phyloP scores from a whole-genome alignment of 1,140 invertebrate genomes.

The Diploscapter pachys region DNA sequence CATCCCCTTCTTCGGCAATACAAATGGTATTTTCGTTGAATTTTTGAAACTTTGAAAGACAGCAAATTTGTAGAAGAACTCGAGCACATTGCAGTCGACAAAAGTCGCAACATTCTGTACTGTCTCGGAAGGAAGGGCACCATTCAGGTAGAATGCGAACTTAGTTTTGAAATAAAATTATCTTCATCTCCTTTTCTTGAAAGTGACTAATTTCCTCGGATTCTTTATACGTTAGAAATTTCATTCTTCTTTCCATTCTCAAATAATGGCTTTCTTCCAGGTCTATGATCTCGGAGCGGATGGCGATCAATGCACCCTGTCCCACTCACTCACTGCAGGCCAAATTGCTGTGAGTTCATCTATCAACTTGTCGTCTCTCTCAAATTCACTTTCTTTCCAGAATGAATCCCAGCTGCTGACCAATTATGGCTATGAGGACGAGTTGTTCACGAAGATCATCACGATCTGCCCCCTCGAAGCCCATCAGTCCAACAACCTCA shows the following conservation, averaged over 20 bases:
- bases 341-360: constrained; percentile 69
- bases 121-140: constrained; percentile 72
- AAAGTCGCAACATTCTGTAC: constrained; percentile 83
- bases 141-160: constrained; percentile 55
- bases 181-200: constrained; percentile 59
- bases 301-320: constrained; percentile 70
- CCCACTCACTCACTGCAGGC: constrained; percentile 73
- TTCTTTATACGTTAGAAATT: no score
- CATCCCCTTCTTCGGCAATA: constrained; percentile 8
- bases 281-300: constrained; percentile 83
- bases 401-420: constrained; percentile 21
- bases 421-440: constrained; percentile 20
- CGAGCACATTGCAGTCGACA: constrained; percentile 82
- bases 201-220: no score
- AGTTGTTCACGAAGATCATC: constrained; percentile 13
- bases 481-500: constrained; percentile 10
- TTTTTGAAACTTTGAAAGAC: not conserved
- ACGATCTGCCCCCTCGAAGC: constrained; percentile 20
- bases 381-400: not conserved
- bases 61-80: constrained; percentile 71
- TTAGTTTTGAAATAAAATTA: constrained; percentile 67
- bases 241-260: no score
- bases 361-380: not conserved
- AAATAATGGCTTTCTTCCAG: constrained; percentile 60
- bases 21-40: not conserved